phyloP scores from a whole-genome alignment of 2,113 vertebrate genomes.

The Leptocoma aspasia region DNA sequence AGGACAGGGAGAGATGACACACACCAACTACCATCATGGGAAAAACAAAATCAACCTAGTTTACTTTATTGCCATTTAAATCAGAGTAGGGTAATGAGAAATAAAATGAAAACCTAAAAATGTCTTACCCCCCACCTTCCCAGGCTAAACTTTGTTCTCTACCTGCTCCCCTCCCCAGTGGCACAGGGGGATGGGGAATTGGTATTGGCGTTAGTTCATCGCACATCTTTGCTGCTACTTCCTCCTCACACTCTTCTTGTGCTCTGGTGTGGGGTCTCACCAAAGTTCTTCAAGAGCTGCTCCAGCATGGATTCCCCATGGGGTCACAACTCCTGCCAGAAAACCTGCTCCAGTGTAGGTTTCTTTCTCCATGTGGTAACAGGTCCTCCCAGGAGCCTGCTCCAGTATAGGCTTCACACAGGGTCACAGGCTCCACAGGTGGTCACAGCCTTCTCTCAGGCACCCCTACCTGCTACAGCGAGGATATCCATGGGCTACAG shows the following conservation, averaged over 20 bases:
- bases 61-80: background rate
- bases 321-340: background rate
- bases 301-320: background rate
- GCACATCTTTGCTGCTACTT: background rate
- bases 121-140: background rate
- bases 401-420: background rate
- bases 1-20: background rate
- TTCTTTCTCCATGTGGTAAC: background rate
- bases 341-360: background rate
- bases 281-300: background rate
- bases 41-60: background rate
- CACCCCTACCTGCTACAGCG: fast-evolving
- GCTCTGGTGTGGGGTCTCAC: background rate
- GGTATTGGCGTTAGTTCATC: background rate
- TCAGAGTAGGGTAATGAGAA: background rate
- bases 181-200: background rate
- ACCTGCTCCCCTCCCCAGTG: background rate
- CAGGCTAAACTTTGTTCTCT: background rate
- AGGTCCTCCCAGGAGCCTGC: background rate
- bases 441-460: background rate
- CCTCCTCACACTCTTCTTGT: background rate
- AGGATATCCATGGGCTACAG: background rate
- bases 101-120: background rate
- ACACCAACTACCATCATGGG: too few species aligned
- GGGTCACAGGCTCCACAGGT: fast-evolving